These are phyloP conservation scores for Spheniscus humboldti DNA, from an alignment of 2,797 vertebrate genomes.

Conservation along the genomic window DNA sequence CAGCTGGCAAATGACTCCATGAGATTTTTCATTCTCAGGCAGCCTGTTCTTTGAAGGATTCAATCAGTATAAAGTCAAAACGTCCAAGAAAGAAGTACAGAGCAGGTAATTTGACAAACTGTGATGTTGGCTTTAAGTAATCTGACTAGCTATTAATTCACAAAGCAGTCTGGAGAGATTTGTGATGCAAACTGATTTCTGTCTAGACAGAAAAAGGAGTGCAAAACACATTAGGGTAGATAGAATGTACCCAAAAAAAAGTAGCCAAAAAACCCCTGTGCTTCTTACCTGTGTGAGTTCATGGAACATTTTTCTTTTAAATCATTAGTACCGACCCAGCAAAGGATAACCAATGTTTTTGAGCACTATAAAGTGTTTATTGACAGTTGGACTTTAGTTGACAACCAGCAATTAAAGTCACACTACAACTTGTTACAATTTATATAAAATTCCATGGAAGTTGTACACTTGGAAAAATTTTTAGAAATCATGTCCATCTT, in stretches of 20 bases:
- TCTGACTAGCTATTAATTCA: constrained; percentile 72
- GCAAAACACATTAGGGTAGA: constrained; percentile 72
- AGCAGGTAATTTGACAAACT: constrained; percentile 73
- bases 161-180: constrained; percentile 72
- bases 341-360: background rate
- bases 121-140: constrained; percentile 69
- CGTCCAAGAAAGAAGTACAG: constrained; percentile 54
- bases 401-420: background rate
- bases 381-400: background rate
- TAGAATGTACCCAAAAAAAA: constrained; percentile 3
- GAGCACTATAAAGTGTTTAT: background rate
- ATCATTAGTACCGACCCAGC: background rate
- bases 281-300: constrained; percentile 45
- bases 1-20: constrained; percentile 69
- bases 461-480: background rate
- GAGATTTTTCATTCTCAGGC: constrained; percentile 15
- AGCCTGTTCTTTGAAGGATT: constrained; percentile 66
- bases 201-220: constrained; percentile 79
- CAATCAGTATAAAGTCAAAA: constrained; percentile 64
- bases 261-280: constrained; percentile 24
- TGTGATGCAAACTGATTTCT: constrained; percentile 71
- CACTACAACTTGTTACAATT: background rate
- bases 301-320: constrained; percentile 18
- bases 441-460: background rate
- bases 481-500: background rate